Conservation (phyloP, 2,797 vertebrate species). For the Acanthurus tractus region DNA sequence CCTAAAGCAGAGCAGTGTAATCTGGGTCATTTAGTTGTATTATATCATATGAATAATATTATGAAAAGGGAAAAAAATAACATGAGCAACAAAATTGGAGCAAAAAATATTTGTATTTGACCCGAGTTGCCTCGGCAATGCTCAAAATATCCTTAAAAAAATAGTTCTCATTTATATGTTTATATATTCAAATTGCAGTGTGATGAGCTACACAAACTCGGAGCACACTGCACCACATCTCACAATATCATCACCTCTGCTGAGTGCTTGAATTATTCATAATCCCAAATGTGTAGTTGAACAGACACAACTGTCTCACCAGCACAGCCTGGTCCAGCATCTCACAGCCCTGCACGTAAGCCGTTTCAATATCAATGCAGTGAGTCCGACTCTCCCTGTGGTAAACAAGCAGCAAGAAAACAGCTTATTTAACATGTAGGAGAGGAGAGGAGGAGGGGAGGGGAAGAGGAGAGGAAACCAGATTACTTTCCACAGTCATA, state of each 20-base stretch:
- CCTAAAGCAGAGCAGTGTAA: neutral
- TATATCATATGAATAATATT: neutral
- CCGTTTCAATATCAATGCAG: conserved; percentile 96
- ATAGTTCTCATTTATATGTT: conserved; percentile 1
- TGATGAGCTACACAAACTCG: conserved; percentile 7
- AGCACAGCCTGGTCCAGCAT: conserved; percentile 94
- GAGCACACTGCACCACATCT: neutral
- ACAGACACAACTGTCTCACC: conserved; percentile 81
- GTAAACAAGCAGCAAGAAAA: conserved; percentile 20
- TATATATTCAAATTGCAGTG: conserved; percentile 12
- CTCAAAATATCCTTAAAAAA: neutral
- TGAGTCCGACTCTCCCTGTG: conserved; percentile 92
- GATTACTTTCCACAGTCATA: neutral
- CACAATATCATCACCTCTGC: conserved; percentile 12
- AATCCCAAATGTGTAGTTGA: conserved; percentile 17
- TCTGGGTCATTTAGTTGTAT: neutral
- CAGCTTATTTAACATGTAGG: neutral
- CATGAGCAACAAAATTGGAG: neutral
- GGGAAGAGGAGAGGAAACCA: neutral
- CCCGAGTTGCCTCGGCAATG: neutral
- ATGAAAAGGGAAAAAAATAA: neutral
- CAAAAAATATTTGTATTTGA: neutral
- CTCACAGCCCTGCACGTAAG: conserved; percentile 94
- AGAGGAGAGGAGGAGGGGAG: neutral
- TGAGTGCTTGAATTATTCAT: conserved; percentile 44